These are phyloP conservation scores for Neolamprologus longior DNA, from an alignment of 2,113 vertebrate species.

Conservation along the genomic window DNA sequence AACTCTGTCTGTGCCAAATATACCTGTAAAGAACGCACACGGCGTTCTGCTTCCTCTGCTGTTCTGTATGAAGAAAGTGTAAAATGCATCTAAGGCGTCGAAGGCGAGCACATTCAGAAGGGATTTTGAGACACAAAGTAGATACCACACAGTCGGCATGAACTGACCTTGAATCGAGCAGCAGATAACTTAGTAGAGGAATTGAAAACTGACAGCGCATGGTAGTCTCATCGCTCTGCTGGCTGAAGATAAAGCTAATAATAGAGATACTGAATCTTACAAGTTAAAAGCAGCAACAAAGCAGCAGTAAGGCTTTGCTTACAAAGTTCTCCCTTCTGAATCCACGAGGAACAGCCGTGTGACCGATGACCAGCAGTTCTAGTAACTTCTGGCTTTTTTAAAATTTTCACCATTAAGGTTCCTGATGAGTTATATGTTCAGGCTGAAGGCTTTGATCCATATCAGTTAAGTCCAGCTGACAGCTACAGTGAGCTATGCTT, in stretches of 20 bases:
- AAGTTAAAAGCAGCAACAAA: neutral
- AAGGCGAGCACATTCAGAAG: neutral
- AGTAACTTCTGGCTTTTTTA: neutral
- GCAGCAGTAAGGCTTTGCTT: neutral
- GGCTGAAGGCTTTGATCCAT: neutral
- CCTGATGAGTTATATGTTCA: neutral
- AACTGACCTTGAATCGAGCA: neutral
- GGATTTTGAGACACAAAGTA: neutral
- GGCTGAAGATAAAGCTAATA: neutral
- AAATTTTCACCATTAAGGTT: neutral
- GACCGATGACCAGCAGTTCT: neutral
- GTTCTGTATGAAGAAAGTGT: neutral
- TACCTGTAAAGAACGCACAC: neutral
- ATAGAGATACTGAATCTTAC: neutral
- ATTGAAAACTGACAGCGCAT: neutral
- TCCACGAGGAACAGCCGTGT: neutral
- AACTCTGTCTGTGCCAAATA: slow-evolving; percentile 11
- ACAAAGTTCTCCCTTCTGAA: neutral
- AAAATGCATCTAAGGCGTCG: neutral
- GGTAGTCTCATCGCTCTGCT: neutral
- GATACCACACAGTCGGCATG: neutral
- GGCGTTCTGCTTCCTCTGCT: neutral
- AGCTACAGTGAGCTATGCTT: neutral
- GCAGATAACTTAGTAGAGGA: neutral
- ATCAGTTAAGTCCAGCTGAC: neutral